A percentile compares a stretch with the other conserved stretches of the same genome.
Evolutionary conservation across 37 sponge, comb jelly and placozoan species (phyloP).

Genomic region (Chondrosia reniformis): DNA sequence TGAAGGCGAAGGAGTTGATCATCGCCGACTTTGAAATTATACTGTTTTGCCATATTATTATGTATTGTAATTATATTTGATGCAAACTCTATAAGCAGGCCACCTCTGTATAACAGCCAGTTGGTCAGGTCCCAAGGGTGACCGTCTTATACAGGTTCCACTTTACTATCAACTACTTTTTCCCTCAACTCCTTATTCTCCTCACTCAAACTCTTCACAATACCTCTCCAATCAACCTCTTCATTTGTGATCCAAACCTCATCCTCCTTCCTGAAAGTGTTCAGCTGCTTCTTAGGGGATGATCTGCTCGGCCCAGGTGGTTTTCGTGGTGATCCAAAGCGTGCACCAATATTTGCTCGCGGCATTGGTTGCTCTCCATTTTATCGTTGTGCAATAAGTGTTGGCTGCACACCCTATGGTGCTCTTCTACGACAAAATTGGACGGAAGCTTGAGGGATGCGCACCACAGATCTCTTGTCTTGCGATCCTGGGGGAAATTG

Average conservation of each 20-base stretch:
- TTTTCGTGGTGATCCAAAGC: conserved; percentile 5
- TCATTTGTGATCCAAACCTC: neutral
- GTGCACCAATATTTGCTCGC: neutral
- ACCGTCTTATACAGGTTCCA: too few relatives aligned
- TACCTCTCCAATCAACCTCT: conserved; percentile 2
- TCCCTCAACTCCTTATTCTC: neutral
- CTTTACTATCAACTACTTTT: neutral
- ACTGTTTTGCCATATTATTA: too few relatives aligned
- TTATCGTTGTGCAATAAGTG: neutral
- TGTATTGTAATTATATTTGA: too few relatives aligned
- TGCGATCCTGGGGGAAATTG: neutral
- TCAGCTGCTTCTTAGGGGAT: neutral
- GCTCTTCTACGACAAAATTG: neutral
- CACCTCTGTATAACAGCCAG: too few relatives aligned
- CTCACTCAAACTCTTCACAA: neutral
- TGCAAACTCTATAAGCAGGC: too few relatives aligned
- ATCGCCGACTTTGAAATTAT: too few relatives aligned
- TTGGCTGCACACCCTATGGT: conserved; percentile 9
- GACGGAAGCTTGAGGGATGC: neutral
- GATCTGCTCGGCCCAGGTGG: neutral
- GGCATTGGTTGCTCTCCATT: neutral
- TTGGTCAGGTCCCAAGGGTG: too few relatives aligned
- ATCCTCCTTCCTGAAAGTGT: neutral
- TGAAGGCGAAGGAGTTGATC: too few relatives aligned
- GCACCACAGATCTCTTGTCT: neutral